Base-by-base conservation (phyloP, 1,140 invertebrate genomes). In the Glossosoma conforme region DNA sequence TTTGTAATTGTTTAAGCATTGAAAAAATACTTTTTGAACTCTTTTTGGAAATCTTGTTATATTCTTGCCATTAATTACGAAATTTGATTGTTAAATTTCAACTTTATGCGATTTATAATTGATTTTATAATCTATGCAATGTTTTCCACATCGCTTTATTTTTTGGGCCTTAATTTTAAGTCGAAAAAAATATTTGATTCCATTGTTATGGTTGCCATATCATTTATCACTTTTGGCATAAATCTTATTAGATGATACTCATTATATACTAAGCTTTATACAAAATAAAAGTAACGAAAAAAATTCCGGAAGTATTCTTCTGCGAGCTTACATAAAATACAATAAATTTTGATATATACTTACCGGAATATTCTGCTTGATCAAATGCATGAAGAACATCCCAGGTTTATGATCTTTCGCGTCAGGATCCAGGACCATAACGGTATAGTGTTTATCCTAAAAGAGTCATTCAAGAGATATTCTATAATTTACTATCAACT, bases 341-440 rank as follows among this genome's bases (percentile, higher is more conserved):
- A 28, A 28, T 8, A 8, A 28, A 17, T 54, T 3, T 14, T 41
- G 21, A 40, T 20, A 14, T 32, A 45, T 21, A 35, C 35, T 48
- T 22, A 55, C 60, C 13, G 32, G 35, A 9, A 61, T 56, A 37
- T 61, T 60, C 13, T 48, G 32, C 6, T 59, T 51, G 32, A 60
- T 55, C 60, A 59, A 58, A 63, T 75, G 58, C 49, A 68, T 35
- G 63, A 62, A 49, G 60, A 54, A 56, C 5, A 49, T 35, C 24
- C 53, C 52, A 24, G 50, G 19, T 6, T 18, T 15, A 25, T 44
- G 46, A 33, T 57, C 56, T 2, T 54, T 57, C 18, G 54, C 64
- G 40, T 63, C 63, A 6, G 59, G 62, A 58, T 63, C 64, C 11
- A 60, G 17, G 53, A 54, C 51, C 18, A 62, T 46, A 17, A 54